Evolutionary conservation across 2,113 vertebrate genomes (phyloP).

Genomic region (Anguilla rostrata): DNA sequence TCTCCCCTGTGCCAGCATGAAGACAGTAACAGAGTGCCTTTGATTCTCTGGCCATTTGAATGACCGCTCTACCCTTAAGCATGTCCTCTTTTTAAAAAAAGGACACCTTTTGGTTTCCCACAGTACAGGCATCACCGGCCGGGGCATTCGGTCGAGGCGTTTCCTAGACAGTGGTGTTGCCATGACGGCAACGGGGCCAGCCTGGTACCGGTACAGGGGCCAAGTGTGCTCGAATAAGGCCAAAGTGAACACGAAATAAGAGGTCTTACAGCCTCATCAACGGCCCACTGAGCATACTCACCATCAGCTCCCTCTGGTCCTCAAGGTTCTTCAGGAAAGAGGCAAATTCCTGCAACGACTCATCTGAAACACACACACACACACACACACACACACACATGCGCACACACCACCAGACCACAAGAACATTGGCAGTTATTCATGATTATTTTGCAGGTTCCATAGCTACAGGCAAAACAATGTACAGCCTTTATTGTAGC

Average conservation of each 20-base stretch:
- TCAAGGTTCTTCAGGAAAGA: slow-evolving; percentile 90
- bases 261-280: slow-evolving; percentile 41
- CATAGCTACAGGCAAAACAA: background rate
- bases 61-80: background rate
- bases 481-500: background rate
- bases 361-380: slow-evolving; percentile 75
- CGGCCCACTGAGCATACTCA: slow-evolving; percentile 66
- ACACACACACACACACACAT: slow-evolving; percentile 49
- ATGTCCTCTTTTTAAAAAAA: background rate
- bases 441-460: background rate
- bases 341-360: slow-evolving; percentile 92
- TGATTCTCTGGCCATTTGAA: background rate
- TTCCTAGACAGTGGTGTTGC: background rate
- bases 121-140: background rate
- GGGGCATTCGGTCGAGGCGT: background rate
- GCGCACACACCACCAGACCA: background rate
- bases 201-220: no score
- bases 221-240: background rate
- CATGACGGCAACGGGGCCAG: background rate
- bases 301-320: slow-evolving; percentile 96
- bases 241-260: slow-evolving; percentile 13
- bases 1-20: no score
- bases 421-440: background rate
- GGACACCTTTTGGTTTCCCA: background rate
- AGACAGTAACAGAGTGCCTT: no score